Base-by-base conservation (phyloP, 2,888 invertebrate species). In the Limnephilus marmoratus region DNA sequence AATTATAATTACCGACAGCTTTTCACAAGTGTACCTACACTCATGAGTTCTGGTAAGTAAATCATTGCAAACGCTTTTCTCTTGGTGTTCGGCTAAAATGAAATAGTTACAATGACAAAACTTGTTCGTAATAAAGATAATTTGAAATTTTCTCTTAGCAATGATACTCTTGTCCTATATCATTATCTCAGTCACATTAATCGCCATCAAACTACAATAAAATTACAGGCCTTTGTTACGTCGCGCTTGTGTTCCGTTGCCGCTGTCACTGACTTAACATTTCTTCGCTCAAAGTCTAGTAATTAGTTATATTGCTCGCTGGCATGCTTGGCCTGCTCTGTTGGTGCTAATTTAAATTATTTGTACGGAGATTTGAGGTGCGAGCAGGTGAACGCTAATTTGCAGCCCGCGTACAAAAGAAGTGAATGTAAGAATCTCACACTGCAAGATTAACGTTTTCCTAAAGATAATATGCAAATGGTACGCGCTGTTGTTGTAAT, bases 401-500 rank as follows among this genome's bases (percentile, higher is more conserved):
- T 90, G 91, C 91, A 85, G 49, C 29, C 82, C 90, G 85, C 68
- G 83, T 80, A 86, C 86, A 86, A 89, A 80, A 89, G 88, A 89
- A 89, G 92, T 49, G 92, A 92, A 90, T 91, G 90, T 31, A 80
- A 92, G 93, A 93, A 91, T 92, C 91, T 93, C 93, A 93, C 93
- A 93, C 91, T 87, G 92, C 41, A 91, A 93, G 93, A 93, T 93
- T 93, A 92, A 93, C 92, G 93, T 91, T 93, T 93, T 93, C 93
- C 93, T 92, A 92, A 80, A 91, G 93, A 93, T 93, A 91, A 93
- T 90, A 93, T 93, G 93, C 92, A 92, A 93, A 93, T 93, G n/a
- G 81, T 81, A 41, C 80, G 34, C 85, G 81, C 85, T 81, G 34
- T 49, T 68, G 81, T 81, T 87, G 87, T 90, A 89, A 89, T 89